phyloP scores from a whole-genome alignment of 2,888 invertebrate species.

The Agelastica alni region DNA sequence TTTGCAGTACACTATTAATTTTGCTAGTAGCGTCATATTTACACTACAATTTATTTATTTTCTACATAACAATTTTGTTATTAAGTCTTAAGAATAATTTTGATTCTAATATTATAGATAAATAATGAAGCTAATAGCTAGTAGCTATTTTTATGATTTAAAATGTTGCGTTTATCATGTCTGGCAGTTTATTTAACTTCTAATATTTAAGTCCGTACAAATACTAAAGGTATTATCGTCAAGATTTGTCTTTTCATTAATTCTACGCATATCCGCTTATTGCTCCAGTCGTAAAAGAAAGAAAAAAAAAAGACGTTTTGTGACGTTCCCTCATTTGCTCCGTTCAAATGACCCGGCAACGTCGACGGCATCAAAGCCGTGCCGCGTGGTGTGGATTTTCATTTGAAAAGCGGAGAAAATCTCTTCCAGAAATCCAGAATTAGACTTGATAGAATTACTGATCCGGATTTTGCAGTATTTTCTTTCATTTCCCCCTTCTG shows the following conservation, averaged over 20 bases:
- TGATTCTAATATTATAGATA: too few relatives aligned
- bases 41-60: too few relatives aligned
- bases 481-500: constrained; percentile 29
- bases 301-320: constrained; percentile 6
- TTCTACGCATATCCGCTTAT: constrained; percentile 1
- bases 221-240: too few relatives aligned
- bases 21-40: too few relatives aligned
- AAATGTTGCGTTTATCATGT: too few relatives aligned
- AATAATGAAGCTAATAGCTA: too few relatives aligned
- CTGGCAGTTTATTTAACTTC: too few relatives aligned
- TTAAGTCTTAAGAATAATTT: too few relatives aligned
- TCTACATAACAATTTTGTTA: too few relatives aligned
- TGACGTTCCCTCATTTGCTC: constrained; percentile 11
- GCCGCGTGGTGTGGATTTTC: constrained; percentile 41
- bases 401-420: constrained; percentile 32
- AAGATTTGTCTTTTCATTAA: constrained; percentile 13
- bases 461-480: constrained; percentile 32
- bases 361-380: constrained; percentile 15
- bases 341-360: constrained; percentile 15
- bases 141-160: too few relatives aligned
- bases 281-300: constrained; percentile 5
- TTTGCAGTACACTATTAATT: too few relatives aligned
- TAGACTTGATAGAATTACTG: constrained; percentile 34
- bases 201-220: too few relatives aligned
- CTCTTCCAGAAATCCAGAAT: constrained; percentile 30